Conservation (phyloP, 2,888 invertebrate species). For the Sturmia bella region DNA sequence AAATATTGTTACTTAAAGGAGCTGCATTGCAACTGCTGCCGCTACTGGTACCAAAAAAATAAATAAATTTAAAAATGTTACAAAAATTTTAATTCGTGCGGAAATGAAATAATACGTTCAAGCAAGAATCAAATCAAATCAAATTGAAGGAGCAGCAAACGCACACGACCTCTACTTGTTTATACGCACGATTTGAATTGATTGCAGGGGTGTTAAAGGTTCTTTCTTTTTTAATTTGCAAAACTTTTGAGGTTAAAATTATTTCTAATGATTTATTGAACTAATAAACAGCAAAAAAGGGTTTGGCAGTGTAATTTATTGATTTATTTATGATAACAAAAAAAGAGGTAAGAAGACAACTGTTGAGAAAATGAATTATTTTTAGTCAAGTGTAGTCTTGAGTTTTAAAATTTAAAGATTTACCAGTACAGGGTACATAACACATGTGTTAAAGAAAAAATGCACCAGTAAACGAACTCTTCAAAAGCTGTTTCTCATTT, state of each 20-base stretch:
- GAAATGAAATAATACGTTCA: constrained; percentile 56
- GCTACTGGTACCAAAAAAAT: constrained; percentile 13
- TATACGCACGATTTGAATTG: constrained; percentile 57
- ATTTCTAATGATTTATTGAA: constrained; percentile 63
- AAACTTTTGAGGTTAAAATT: constrained; percentile 60
- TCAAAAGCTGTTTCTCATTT: no score
- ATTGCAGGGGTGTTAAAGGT: constrained; percentile 52
- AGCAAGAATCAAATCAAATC: constrained; percentile 44
- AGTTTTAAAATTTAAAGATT: no score
- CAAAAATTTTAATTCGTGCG: constrained; percentile 71
- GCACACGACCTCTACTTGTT: not conserved
- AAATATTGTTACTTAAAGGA: constrained; percentile 60
- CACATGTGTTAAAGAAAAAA: no score
- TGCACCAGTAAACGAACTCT: no score
- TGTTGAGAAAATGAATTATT: not conserved
- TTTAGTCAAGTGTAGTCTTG: no score
- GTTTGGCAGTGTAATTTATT: constrained; percentile 28
- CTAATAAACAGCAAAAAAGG: constrained; percentile 48
- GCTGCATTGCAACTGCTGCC: constrained; percentile 6
- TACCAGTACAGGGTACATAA: no score
- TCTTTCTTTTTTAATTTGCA: constrained; percentile 1
- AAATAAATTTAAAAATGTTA: constrained; percentile 14
- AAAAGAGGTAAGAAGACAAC: not conserved
- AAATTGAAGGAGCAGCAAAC: constrained; percentile 35
- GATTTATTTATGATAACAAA: not conserved